Conservation (phyloP, 2,113 vertebrate species). For the Chloropsis hardwickii region DNA sequence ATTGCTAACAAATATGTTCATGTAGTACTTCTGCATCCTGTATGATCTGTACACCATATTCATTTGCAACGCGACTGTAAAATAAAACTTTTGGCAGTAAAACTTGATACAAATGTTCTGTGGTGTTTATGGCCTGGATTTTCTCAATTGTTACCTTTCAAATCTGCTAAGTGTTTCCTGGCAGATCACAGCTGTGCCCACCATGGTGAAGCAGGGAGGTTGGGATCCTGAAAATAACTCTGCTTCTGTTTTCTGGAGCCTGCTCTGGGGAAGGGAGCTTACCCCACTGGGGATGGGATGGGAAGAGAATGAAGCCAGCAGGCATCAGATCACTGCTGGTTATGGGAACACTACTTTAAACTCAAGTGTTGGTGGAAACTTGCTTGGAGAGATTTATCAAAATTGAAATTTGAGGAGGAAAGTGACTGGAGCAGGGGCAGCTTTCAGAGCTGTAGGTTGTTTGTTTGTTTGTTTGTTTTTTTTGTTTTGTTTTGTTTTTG, state of each 20-base stretch:
- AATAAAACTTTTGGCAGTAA: constrained; percentile 27
- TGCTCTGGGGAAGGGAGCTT: background rate
- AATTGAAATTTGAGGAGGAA: background rate
- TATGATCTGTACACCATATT: background rate
- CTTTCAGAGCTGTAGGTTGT: background rate
- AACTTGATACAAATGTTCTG: background rate
- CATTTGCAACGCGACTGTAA: background rate
- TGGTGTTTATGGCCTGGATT: background rate
- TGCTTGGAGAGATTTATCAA: background rate
- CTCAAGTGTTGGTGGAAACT: background rate
- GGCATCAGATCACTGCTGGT: background rate
- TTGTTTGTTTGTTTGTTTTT: too few species aligned
- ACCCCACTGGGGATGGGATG: too few species aligned
- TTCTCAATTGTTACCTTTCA: background rate
- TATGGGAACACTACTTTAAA: background rate
- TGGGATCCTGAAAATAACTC: background rate
- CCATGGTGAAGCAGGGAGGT: background rate
- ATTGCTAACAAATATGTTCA: background rate
- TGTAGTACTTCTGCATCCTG: background rate
- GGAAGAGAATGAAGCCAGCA: background rate
- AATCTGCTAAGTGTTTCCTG: background rate
- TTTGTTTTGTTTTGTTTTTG: too few species aligned
- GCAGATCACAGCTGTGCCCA: background rate
- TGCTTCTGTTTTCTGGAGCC: background rate
- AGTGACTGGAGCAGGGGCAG: background rate